Base-by-base conservation (phyloP, 2,888 invertebrate genomes). In the Ptilodon capucinus region DNA sequence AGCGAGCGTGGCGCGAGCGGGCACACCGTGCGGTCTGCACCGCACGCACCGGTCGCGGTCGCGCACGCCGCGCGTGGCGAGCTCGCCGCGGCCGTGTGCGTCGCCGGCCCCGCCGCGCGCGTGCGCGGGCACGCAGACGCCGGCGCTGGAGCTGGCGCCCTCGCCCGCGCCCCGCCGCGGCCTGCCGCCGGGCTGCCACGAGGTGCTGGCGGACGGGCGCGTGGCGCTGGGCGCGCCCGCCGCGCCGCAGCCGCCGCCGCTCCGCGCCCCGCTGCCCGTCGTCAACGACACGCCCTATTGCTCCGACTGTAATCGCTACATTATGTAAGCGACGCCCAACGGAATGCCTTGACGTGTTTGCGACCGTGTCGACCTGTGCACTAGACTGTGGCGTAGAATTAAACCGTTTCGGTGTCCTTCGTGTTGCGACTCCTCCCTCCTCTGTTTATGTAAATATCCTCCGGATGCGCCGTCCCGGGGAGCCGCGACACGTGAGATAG, bases 291-390 rank as follows among this genome's bases (percentile, higher is more conserved):
- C 92, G 65, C 93, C 94, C 51, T 91, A 92, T 84, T 97, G 98
- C 92, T 94, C 94, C 78, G 95, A 95, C 78, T 98, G 97, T 92
- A 96, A 95, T 90, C 93, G 95, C 86, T 93, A 95, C 79, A 96
- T 97, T 86, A 95, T 95, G 97, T 97, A 95, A 95, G 95, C 94
- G 92, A 87, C 86, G 79, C 71, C 76, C 71, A 72, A 68, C 73
- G 74, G 82, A 79, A 84, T 89, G 89, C 81, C 85, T 82, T 83
- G 81, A 81, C 84, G 85, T 86, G 85, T 88, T 88, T 90, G 90
- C 90, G 84, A 86, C 89, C 90, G 90, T 90, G 90, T 88, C 90
- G 87, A 85, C 81, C 81, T 89, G 81, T 88, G 87, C 81, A 75
- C 71, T 84, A 81, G 79, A 71, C 64, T 81, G 75, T 76, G 70